These are phyloP conservation scores for Chaenogobius annularis DNA, from an alignment of 2,113 vertebrate species.

Conservation along the genomic window DNA sequence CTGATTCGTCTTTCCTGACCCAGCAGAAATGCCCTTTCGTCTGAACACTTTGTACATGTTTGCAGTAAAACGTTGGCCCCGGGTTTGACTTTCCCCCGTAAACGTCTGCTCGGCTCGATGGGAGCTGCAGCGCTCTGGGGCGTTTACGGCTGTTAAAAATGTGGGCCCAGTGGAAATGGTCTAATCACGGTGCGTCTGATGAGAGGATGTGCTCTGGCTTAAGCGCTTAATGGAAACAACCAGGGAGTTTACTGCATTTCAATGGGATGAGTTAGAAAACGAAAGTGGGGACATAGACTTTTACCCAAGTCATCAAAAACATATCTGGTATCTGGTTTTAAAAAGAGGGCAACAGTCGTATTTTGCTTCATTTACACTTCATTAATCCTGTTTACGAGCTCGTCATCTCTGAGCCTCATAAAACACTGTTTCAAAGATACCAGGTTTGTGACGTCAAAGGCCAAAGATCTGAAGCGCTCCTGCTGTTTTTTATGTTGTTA, in stretches of 20 bases:
- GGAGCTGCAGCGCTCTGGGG: not conserved
- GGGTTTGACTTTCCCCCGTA: not conserved
- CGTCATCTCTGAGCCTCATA: no score
- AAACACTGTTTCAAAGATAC: no score
- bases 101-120: not conserved
- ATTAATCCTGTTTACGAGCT: no score
- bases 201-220: constrained; percentile 2
- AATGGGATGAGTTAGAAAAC: not conserved
- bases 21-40: not conserved
- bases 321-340: no score
- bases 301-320: no score
- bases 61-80: not conserved
- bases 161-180: constrained; percentile 21
- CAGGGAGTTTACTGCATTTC: not conserved
- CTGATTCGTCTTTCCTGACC: not conserved
- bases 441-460: no score
- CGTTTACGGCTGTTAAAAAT: constrained; percentile 25
- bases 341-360: no score
- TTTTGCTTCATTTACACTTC: no score
- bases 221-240: not conserved
- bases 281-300: not conserved
- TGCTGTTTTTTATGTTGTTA: no score
- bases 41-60: not conserved
- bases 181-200: constrained; percentile 7
- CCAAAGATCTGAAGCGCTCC: no score